phyloP scores from a whole-genome alignment of 2,888 invertebrate species.

The Matsumyia berberina region DNA sequence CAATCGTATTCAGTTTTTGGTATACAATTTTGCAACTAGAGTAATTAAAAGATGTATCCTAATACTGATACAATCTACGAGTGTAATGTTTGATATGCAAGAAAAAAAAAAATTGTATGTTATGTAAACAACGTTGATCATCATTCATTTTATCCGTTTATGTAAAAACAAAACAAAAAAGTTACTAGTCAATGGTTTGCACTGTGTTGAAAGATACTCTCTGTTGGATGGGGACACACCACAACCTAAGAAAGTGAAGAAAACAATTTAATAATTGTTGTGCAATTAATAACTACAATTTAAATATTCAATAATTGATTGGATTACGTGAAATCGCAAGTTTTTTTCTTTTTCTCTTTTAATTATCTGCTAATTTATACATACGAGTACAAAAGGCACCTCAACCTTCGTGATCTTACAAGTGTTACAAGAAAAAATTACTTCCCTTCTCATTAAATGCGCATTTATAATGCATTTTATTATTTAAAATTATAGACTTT shows the following conservation, averaged over 20 bases:
- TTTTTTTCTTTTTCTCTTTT: constrained; percentile 10
- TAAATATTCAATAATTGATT: constrained; percentile 54
- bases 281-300: constrained; percentile 56
- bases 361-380: constrained; percentile 3
- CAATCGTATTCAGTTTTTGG: constrained; percentile 45
- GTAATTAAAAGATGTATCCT: constrained; percentile 42
- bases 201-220: constrained; percentile 60
- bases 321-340: constrained; percentile 71
- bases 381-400: too few species aligned
- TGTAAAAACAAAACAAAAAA: constrained; percentile 34
- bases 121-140: constrained; percentile 61
- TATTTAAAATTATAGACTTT: too few species aligned
- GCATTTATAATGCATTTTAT: not conserved
- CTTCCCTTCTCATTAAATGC: not conserved
- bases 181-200: constrained; percentile 49
- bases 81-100: constrained; percentile 34
- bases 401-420: not conserved
- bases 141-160: constrained; percentile 51
- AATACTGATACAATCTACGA: not conserved
- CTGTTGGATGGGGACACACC: constrained; percentile 37
- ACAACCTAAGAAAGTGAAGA: constrained; percentile 24
- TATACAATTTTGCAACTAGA: constrained; percentile 31
- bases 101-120: constrained; percentile 18
- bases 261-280: constrained; percentile 58
- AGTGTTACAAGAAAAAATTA: not conserved